phyloP scores from a whole-genome alignment of 1,140 invertebrate species.

The Drosophila novamexicana region DNA sequence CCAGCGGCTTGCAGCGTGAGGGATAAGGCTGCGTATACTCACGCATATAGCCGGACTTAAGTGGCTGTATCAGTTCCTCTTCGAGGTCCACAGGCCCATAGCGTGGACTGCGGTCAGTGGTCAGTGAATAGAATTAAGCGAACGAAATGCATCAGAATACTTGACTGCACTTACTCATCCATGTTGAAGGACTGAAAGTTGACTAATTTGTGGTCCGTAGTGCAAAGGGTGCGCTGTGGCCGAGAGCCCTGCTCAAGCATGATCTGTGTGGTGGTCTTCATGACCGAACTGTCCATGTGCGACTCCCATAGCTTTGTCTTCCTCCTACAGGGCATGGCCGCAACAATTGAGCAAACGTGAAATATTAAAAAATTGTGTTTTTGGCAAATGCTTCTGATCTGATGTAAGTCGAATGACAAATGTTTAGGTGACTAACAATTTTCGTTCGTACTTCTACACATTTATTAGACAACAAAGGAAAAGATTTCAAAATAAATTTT shows the following conservation, averaged over 20 bases:
- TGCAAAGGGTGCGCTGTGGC: slow-evolving; percentile 27
- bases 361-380: slow-evolving; percentile 2
- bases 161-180: slow-evolving; percentile 52
- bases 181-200: slow-evolving; percentile 71
- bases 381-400: not conserved
- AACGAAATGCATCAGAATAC: no score
- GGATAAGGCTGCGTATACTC: slow-evolving; percentile 53
- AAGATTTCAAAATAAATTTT: not conserved
- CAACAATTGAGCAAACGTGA: slow-evolving; percentile 1
- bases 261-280: slow-evolving; percentile 60
- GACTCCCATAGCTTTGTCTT: slow-evolving; percentile 57
- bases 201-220: slow-evolving; percentile 50
- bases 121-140: not conserved
- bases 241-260: slow-evolving; percentile 62
- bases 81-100: slow-evolving; percentile 41
- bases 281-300: slow-evolving; percentile 28
- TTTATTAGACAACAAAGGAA: no score
- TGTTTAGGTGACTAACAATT: not conserved
- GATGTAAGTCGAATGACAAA: not conserved
- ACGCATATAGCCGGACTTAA: slow-evolving; percentile 53
- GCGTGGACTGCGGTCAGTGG: slow-evolving; percentile 37
- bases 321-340: slow-evolving; percentile 44
- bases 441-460: not conserved
- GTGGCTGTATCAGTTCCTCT: slow-evolving; percentile 40
- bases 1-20: slow-evolving; percentile 34